Conservation (phyloP, 1,140 invertebrate genomes). For the Schlechtendalia chinensis region DNA sequence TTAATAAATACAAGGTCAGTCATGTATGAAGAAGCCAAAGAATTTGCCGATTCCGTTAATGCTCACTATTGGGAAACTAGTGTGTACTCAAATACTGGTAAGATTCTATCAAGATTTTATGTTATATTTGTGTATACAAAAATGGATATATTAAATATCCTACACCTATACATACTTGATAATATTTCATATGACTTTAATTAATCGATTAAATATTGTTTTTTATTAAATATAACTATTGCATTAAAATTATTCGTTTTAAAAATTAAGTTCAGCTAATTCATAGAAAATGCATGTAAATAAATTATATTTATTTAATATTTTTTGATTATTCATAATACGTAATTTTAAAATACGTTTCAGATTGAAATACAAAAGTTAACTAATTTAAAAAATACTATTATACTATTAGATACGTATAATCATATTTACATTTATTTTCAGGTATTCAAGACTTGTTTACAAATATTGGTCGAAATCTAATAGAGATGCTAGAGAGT, state of each 20-base stretch:
- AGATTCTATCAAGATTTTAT: neutral
- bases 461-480: slow-evolving; percentile 28
- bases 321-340: no score
- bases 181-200: no score
- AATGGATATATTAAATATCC: neutral
- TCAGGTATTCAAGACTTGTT: slow-evolving; percentile 47
- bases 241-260: no score
- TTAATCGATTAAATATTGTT: no score
- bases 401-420: neutral
- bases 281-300: no score
- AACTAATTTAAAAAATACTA: no score
- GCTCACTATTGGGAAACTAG: slow-evolving; percentile 43
- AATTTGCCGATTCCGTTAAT: slow-evolving; percentile 33
- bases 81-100: slow-evolving; percentile 26
- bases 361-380: no score
- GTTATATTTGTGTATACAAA: neutral
- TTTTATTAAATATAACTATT: no score
- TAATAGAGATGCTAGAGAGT: slow-evolving; percentile 38
- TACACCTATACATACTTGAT: neutral
- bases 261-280: no score
- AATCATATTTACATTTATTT: slow-evolving; percentile 3
- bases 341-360: no score
- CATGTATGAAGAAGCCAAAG: slow-evolving; percentile 36
- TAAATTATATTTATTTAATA: no score
- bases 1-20: neutral